Evolutionary conservation across 2,113 vertebrate genomes (phyloP).

Genomic region (Pomatorhinus ruficollis): DNA sequence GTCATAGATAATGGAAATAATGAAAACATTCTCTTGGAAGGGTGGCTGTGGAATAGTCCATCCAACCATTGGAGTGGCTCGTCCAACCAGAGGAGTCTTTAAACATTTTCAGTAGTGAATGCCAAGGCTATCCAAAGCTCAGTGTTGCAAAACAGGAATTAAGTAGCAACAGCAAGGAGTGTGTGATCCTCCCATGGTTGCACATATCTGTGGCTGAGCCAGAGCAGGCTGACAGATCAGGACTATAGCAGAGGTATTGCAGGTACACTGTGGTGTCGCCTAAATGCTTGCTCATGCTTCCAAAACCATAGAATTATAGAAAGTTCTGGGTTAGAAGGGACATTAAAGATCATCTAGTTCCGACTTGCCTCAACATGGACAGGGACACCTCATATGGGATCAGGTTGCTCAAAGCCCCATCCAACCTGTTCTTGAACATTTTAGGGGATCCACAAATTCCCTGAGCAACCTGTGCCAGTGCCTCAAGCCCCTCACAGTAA

Average conservation of each 20-base stretch:
- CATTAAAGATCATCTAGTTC: not conserved
- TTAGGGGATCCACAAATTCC: not conserved
- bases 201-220: not conserved
- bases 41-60: accelerated
- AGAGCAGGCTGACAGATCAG: not conserved
- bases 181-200: not conserved
- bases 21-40: not conserved
- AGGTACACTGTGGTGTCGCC: accelerated
- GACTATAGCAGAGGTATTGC: not conserved
- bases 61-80: not conserved
- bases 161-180: not conserved
- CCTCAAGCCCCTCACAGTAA: not conserved
- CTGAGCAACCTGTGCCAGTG: not conserved
- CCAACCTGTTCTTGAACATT: not conserved
- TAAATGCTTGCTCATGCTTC: not conserved
- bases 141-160: not conserved
- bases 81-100: not conserved
- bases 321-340: not conserved
- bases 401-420: not conserved
- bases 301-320: not conserved
- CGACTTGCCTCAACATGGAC: not conserved
- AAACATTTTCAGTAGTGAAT: not conserved
- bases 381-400: not conserved
- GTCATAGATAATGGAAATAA: not conserved
- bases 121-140: not conserved